Percentiles rank a stretch among this genome's conserved stretches.
These are phyloP conservation scores for Coluber constrictor DNA, from an alignment of 2,797 vertebrate genomes.

Conservation along the genomic window DNA sequence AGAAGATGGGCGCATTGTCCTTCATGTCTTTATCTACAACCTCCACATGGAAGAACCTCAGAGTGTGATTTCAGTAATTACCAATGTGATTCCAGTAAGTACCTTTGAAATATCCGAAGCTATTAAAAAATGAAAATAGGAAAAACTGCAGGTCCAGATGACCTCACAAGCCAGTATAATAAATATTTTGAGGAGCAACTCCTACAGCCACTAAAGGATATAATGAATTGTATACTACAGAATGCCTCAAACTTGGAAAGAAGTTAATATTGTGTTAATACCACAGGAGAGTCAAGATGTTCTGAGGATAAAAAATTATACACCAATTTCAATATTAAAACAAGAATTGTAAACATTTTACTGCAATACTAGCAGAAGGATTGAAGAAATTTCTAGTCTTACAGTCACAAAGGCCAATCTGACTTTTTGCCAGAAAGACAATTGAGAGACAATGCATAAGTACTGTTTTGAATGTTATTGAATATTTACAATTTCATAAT, in stretches of 20 bases:
- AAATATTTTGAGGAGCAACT: not conserved
- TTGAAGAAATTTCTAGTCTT: not conserved
- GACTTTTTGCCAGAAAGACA: not conserved
- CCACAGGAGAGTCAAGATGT: not conserved
- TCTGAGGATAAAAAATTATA: not conserved
- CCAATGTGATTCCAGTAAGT: not conserved
- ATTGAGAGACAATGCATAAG: not conserved
- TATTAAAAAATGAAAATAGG: not conserved
- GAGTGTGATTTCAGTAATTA: too few relatives aligned
- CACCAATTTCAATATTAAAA: not conserved
- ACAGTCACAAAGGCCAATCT: not conserved
- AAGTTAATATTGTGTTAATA: not conserved
- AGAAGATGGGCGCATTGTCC: too few relatives aligned
- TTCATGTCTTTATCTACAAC: too few relatives aligned
- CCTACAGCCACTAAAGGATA: not conserved
- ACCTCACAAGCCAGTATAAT: not conserved
- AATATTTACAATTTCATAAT: not conserved
- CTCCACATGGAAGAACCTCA: too few relatives aligned
- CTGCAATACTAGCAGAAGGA: not conserved
- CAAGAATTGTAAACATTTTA: not conserved
- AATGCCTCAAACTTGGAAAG: not conserved
- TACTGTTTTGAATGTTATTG: not conserved
- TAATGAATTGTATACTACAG: not conserved
- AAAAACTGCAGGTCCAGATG: not conserved
- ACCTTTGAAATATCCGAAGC: not conserved